phyloP scores from a whole-genome alignment of 2,113 vertebrate species.

The Capricornis sumatraensis region DNA sequence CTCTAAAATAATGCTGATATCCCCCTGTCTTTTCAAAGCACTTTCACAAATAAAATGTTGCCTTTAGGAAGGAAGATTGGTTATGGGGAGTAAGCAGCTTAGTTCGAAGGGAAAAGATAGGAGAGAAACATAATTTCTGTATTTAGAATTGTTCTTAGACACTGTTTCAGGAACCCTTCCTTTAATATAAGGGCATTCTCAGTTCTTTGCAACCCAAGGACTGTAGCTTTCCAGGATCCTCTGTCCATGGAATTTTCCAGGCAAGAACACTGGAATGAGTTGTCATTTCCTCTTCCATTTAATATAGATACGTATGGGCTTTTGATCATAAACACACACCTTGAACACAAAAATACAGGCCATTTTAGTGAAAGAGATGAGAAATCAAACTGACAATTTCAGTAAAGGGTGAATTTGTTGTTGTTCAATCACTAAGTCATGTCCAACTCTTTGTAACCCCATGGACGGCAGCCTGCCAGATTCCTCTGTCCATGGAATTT shows the following conservation, averaged over 20 bases:
- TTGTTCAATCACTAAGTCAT: background rate
- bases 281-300: background rate
- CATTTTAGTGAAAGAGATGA: background rate
- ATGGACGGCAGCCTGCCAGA: background rate
- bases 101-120: conserved; percentile 60
- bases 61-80: conserved; percentile 72
- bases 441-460: background rate
- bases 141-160: conserved; percentile 57
- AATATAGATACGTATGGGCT: background rate
- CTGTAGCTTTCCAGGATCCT: background rate
- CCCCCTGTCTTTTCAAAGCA: conserved; percentile 63
- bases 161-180: background rate
- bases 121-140: conserved; percentile 71
- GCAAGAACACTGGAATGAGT: background rate
- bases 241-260: background rate
- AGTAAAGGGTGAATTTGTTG: background rate
- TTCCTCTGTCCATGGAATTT: background rate
- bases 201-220: background rate
- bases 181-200: background rate
- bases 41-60: conserved; percentile 76
- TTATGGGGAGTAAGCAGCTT: conserved; percentile 78
- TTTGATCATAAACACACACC: background rate
- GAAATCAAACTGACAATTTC: background rate
- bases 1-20: conserved; percentile 79
- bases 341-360: background rate